phyloP scores from a whole-genome alignment of 2,888 invertebrate species.

The Ischnus inquisitorius region DNA sequence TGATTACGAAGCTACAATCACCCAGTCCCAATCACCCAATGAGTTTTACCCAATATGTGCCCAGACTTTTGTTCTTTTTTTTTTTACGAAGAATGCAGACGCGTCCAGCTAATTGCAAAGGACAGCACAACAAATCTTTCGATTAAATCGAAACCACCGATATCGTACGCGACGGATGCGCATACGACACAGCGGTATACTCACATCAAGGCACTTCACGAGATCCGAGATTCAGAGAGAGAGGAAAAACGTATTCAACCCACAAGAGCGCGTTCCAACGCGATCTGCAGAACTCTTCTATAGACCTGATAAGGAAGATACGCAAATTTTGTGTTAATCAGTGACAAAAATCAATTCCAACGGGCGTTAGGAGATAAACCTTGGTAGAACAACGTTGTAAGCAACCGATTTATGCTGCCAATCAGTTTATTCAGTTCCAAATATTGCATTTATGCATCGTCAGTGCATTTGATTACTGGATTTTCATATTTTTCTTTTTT shows the following conservation, averaged over 20 bases:
- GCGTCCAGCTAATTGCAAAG: slow-evolving; percentile 6
- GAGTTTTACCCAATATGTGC: slow-evolving; percentile 1
- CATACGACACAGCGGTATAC: slow-evolving; percentile 70
- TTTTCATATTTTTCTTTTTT: slow-evolving; percentile 23
- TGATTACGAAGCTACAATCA: slow-evolving; percentile 39
- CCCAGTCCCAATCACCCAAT: background rate
- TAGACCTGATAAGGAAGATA: slow-evolving; percentile 81
- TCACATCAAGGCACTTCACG: slow-evolving; percentile 78
- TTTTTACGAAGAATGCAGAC: background rate
- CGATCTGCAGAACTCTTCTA: slow-evolving; percentile 79
- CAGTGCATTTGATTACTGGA: slow-evolving; percentile 42
- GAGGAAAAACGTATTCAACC: slow-evolving; percentile 77
- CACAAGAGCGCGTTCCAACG: slow-evolving; percentile 79
- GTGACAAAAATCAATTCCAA: slow-evolving; percentile 23
- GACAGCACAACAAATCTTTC: slow-evolving; percentile 3
- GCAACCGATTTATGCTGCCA: slow-evolving; percentile 57
- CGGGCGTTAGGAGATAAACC: slow-evolving; percentile 1
- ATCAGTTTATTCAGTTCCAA: slow-evolving; percentile 19
- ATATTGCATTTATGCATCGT: slow-evolving; percentile 30
- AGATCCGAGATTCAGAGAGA: slow-evolving; percentile 76
- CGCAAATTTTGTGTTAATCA: slow-evolving; percentile 67
- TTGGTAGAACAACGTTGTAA: slow-evolving; percentile 66
- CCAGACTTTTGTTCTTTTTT: background rate
- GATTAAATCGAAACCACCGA: slow-evolving; percentile 25
- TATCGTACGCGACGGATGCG: slow-evolving; percentile 15